Percentiles rank a stretch among this genome's conserved stretches.
Conservation (phyloP, 2,797 vertebrate species). For the Salarias fasciatus region DNA sequence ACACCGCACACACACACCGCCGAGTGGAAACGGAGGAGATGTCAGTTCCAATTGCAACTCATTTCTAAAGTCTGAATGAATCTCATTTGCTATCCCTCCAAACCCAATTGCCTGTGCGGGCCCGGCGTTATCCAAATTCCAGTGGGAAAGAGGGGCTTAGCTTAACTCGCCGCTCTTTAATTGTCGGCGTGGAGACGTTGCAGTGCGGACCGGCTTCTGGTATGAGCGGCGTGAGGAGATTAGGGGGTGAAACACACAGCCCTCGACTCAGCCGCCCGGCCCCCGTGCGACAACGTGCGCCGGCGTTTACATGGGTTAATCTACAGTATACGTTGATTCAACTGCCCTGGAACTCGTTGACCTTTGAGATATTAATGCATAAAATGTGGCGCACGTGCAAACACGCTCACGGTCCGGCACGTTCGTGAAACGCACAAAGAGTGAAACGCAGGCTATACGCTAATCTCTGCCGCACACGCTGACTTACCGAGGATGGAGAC, state of each 20-base stretch:
- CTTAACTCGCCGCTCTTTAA: constrained; percentile 62
- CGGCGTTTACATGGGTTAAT: constrained; percentile 68
- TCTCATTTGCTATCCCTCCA: constrained; percentile 57
- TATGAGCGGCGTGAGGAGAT: constrained; percentile 54
- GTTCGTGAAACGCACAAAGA: neutral
- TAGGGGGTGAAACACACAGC: constrained; percentile 59
- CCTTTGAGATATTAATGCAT: constrained; percentile 27
- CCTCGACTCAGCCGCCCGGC: constrained; percentile 47
- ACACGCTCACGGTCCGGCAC: constrained; percentile 17
- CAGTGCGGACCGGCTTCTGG: constrained; percentile 67
- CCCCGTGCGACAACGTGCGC: constrained; percentile 56
- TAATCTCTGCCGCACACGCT: constrained; percentile 14
- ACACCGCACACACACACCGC: constrained; percentile 71
- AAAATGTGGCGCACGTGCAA: constrained; percentile 22
- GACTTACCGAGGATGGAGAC: constrained; percentile 98
- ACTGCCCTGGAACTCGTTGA: constrained; percentile 60
- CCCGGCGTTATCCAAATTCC: constrained; percentile 65
- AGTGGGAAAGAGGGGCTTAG: constrained; percentile 63
- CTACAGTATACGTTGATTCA: constrained; percentile 61
- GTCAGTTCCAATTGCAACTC: constrained; percentile 72
- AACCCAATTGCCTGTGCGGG: constrained; percentile 50
- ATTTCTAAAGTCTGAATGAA: constrained; percentile 68
- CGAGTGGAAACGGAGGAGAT: constrained; percentile 72
- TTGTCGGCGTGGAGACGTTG: constrained; percentile 53
- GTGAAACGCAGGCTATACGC: constrained; percentile 19